Evolutionary conservation across 2,888 invertebrate genomes (phyloP), one percentile per base, ranked within the genome.

Genomic region (Acanthosepion esculentum): DNA sequence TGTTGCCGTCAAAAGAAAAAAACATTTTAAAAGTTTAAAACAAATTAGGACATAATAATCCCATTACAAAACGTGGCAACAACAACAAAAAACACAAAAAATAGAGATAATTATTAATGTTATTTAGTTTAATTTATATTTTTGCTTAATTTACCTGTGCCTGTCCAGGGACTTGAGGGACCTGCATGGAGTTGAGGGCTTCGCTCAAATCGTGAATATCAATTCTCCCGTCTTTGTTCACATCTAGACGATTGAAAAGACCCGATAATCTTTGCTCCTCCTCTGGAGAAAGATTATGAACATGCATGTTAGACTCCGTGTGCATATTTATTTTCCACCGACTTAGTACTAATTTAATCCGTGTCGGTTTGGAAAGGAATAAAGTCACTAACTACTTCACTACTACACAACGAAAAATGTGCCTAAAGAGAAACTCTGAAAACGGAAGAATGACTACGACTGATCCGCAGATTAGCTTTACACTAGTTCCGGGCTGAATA

Each of bases 161-260:
- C 23, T 94, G 94, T 94, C 94, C 94, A 26, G 94, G 96, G 64
- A 96, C 95, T 96, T 98, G 98, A 96, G 99, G 98, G 94, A 99
- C 98, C 95, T 99, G 99, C 97, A 98, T 98, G 97, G 98, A 98
- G 97, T 98, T 98, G 94, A 99, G 98, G 41, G 99, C 99, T 95
- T 98, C 98, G 41, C 99, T 99, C 96, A 99, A 98, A 98, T 99
- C 99, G 97, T 99, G 98, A 96, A 99, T 98, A 98, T 99, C 99
- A 97, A 99, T 99, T 97, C 98, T 98, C 93, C 99, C 99, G 97
- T 99, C 99, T 96, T 99, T 99, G 98, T 99, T 99, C 94, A 98
- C 98, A 97, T 99, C 99, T 97, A 99, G 98, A 97, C 98, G 98
- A 96, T 98, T 98, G 98, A 99, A 99, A 95, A 99, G 98, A 97